Base-by-base conservation (phyloP, 2,797 vertebrate genomes). In the Novumbra hubbsi region DNA sequence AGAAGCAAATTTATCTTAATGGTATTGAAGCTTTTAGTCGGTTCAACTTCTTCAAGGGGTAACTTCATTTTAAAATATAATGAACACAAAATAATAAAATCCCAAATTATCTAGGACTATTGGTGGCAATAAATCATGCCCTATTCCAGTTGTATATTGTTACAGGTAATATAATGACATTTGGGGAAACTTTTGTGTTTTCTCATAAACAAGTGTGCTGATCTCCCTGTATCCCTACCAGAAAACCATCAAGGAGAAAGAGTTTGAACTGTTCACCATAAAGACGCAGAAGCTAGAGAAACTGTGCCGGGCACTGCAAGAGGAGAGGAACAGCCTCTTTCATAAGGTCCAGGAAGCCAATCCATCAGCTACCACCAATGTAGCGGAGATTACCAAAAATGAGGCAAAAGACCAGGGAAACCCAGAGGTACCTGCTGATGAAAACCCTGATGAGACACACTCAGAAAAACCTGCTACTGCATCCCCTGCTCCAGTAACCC, bases 231-330 rank as follows among this genome's bases (percentile, higher is more conserved):
- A 28, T 48, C 16, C 65, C 62, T 74, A 74, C 66, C 90, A 99
- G 98, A 99, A 96, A 97, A 86, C 95, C 0, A 79, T 99, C 84
- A 95, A 95, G 84, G 94, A 97, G 57, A 99, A 99, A 84, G 98
- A 99, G 88, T 94, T 98, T 0, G 97, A 99, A 67, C 95, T 97
- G 74, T 90, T 97, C 0, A 73, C 91, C 66, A 74, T 94, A 83
- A 99, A 99, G 92, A 99, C 95, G 75, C 94, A 97, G 88, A 96
- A 96, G 82, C 87, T 99, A 64, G 97, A 99, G 90, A 99, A 96
- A 62, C 95, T 99, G 55, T 99, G 98, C 78, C 92, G 97, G 72
- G 97, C 96, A 67, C 88, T 99, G 86, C 98, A 99, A 78, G 96
- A 96, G 70, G 96, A 99, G 88, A 95, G 98, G 83, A 97, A 95